These are phyloP conservation scores for Bettongia penicillata DNA, from an alignment of 2,113 vertebrate species.

Conservation along the genomic window DNA sequence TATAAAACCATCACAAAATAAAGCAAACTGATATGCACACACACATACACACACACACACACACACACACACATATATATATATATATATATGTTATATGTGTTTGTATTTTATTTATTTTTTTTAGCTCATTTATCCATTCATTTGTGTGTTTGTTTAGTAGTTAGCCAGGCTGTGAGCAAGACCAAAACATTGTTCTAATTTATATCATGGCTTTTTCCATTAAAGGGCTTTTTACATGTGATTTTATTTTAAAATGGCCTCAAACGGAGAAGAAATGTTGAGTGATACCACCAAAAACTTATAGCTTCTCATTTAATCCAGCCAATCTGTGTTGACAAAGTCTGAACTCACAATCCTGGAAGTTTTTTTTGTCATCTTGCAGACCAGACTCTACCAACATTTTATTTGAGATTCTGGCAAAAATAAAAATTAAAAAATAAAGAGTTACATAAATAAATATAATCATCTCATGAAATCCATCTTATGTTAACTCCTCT, in stretches of 20 bases:
- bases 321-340: neutral
- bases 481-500: neutral
- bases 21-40: too few species aligned
- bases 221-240: conserved; percentile 17
- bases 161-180: neutral
- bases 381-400: neutral
- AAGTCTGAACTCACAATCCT: neutral
- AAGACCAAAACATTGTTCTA: conserved; percentile 45
- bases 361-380: neutral
- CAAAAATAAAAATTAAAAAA: too few species aligned
- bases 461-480: neutral
- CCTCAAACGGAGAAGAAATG: neutral
- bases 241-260: conserved; percentile 31
- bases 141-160: neutral
- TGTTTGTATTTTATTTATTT: neutral
- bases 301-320: conserved; percentile 38
- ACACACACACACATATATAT: neutral
- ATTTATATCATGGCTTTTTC: conserved; percentile 1
- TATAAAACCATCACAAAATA: neutral
- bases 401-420: neutral
- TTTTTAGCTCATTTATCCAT: neutral
- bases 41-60: neutral
- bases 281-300: conserved; percentile 21
- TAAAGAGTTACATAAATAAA: too few species aligned
- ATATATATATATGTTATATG: too few species aligned